Percentiles rank a stretch among this genome's conserved stretches.
phyloP scores from a whole-genome alignment of 2,113 vertebrate genomes.

The Monarcha castaneiventris region DNA sequence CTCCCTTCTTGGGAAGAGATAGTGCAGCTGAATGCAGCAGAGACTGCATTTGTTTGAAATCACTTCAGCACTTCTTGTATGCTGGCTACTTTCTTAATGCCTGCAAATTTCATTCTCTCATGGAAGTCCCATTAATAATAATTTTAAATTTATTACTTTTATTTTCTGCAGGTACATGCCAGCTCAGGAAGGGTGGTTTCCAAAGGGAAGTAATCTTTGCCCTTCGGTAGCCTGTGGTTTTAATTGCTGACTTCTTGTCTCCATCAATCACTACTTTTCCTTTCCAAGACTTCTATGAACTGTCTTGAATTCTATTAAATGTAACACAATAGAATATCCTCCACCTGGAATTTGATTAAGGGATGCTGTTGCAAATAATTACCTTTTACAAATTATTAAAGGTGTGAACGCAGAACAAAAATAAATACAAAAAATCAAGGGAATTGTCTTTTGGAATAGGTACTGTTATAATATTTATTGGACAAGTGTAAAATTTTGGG shows the following conservation, averaged over 20 bases:
- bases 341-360: not conserved
- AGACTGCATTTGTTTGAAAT: not conserved
- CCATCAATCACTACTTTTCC: not conserved
- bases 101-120: not conserved
- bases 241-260: not conserved
- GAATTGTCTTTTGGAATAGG: not conserved
- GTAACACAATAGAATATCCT: not conserved
- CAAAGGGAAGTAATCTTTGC: not conserved
- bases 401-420: not conserved
- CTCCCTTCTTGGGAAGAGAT: not conserved
- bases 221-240: not conserved
- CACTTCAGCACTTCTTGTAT: not conserved
- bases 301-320: not conserved
- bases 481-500: not conserved
- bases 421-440: not conserved
- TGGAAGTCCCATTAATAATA: not conserved
- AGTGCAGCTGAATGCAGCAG: not conserved
- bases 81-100: not conserved
- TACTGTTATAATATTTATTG: not conserved
- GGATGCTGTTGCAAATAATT: not conserved
- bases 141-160: not conserved
- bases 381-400: not conserved
- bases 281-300: not conserved
- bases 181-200: not conserved
- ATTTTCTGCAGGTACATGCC: not conserved